Evolutionary conservation across 1,140 invertebrate genomes (phyloP).

Genomic region (Euborellia annulipes): DNA sequence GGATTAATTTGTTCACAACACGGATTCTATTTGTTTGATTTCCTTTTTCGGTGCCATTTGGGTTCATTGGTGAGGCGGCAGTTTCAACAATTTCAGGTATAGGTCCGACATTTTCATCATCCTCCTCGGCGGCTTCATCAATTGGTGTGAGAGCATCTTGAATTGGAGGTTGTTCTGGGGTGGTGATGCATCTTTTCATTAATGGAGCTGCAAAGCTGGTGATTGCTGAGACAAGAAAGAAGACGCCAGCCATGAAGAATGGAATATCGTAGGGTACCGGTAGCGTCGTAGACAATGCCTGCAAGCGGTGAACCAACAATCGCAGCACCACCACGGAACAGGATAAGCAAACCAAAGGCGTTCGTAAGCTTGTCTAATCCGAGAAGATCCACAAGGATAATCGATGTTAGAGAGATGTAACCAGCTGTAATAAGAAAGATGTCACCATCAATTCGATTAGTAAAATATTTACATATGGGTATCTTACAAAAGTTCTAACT

Average conservation of each 20-base stretch:
- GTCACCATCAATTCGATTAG: too few species aligned
- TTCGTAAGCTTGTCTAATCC: constrained; percentile 92
- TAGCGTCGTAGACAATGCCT: constrained; percentile 77
- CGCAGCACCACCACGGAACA: constrained; percentile 84
- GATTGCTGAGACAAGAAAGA: constrained; percentile 71
- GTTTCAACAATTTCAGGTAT: constrained; percentile 46
- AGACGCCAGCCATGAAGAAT: constrained; percentile 79
- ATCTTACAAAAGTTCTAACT: too few species aligned
- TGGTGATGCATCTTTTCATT: constrained; percentile 43
- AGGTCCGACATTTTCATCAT: constrained; percentile 37
- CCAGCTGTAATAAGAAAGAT: constrained; percentile 69
- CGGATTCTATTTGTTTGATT: constrained; percentile 48
- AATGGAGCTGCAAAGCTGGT: constrained; percentile 71
- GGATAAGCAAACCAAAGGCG: constrained; percentile 86
- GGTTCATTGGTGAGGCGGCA: constrained; percentile 35
- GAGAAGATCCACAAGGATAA: constrained; percentile 89
- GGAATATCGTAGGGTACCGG: constrained; percentile 69
- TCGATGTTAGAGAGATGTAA: constrained; percentile 94
- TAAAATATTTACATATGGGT: too few species aligned
- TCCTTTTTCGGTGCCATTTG: constrained; percentile 32
- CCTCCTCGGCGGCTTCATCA: constrained; percentile 55
- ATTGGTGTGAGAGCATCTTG: constrained; percentile 60
- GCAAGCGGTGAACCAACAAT: constrained; percentile 68
- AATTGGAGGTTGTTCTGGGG: constrained; percentile 35
- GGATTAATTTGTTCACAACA: too few species aligned